phyloP scores from a whole-genome alignment of 2,797 vertebrate genomes.

The Mus minutoides region DNA sequence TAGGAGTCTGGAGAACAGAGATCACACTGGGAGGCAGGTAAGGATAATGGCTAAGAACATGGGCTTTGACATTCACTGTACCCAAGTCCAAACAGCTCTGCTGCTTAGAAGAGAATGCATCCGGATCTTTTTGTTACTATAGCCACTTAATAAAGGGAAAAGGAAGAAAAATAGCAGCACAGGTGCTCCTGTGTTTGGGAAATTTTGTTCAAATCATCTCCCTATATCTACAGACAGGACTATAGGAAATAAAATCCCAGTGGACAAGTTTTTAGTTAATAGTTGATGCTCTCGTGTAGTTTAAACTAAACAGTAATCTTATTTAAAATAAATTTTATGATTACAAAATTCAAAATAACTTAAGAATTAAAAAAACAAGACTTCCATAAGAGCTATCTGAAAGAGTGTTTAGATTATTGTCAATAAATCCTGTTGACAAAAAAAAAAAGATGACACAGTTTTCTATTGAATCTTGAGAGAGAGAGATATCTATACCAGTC shows the following conservation, averaged over 20 bases:
- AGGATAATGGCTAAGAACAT: neutral
- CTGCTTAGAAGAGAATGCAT: constrained; percentile 43
- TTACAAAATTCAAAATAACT: neutral
- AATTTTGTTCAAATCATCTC: neutral
- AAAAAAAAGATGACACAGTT: constrained; percentile 31
- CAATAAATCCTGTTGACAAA: neutral
- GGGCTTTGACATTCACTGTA: neutral
- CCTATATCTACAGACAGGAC: neutral
- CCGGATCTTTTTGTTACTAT: neutral
- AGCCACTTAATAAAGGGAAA: constrained; percentile 27
- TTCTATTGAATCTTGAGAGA: neutral
- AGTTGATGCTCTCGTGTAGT: constrained; percentile 22
- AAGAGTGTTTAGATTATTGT: constrained; percentile 4
- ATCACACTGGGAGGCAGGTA: neutral
- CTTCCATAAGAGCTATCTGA: neutral
- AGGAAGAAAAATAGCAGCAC: constrained; percentile 5
- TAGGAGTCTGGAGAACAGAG: neutral
- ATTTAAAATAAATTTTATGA: neutral
- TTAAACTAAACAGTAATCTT: constrained; percentile 7
- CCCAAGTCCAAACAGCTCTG: constrained; percentile 24
- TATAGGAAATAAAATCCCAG: constrained; percentile 13
- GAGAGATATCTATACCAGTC: neutral
- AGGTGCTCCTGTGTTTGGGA: neutral
- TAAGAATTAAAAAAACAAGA: constrained; percentile 8
- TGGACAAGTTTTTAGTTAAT: constrained; percentile 23